Evolutionary conservation across 2,113 vertebrate species (phyloP).

Genomic region (Podilymbus podiceps): DNA sequence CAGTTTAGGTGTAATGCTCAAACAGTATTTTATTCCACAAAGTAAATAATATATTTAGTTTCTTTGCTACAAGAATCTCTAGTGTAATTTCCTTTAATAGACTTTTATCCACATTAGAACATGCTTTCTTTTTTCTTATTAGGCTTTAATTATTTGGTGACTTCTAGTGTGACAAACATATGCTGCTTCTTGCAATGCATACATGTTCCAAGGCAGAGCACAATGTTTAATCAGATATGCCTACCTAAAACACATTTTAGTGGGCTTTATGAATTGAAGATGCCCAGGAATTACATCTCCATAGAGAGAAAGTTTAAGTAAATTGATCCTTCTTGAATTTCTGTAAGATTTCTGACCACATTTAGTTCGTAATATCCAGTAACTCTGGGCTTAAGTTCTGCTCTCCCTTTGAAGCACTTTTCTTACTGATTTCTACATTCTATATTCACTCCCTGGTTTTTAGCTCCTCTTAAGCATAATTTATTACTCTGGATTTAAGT

Average conservation of each 20-base stretch:
- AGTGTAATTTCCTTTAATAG: background rate
- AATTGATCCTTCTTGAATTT: background rate
- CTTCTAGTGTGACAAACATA: background rate
- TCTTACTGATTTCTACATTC: background rate
- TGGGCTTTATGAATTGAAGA: background rate
- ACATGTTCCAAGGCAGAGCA: background rate
- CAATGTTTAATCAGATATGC: background rate
- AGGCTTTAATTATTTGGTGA: background rate
- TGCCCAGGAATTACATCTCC: background rate
- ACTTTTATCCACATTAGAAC: background rate
- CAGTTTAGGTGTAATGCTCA: background rate
- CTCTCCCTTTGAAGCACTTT: background rate
- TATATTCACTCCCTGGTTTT: background rate
- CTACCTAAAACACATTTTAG: background rate
- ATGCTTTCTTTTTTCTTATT: background rate
- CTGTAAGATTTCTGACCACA: fast-evolving
- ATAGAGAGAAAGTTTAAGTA: background rate
- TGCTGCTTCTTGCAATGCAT: background rate
- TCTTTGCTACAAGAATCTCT: background rate
- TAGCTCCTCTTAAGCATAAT: background rate
- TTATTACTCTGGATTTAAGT: background rate
- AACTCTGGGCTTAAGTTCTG: background rate
- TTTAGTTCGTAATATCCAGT: background rate
- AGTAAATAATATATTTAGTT: background rate
- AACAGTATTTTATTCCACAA: background rate